A percentile compares a stretch with the other conserved stretches of the same genome.
These are phyloP conservation scores for Hirudo medicinalis DNA, from an alignment of 1,140 invertebrate species.

Conservation along the genomic window DNA sequence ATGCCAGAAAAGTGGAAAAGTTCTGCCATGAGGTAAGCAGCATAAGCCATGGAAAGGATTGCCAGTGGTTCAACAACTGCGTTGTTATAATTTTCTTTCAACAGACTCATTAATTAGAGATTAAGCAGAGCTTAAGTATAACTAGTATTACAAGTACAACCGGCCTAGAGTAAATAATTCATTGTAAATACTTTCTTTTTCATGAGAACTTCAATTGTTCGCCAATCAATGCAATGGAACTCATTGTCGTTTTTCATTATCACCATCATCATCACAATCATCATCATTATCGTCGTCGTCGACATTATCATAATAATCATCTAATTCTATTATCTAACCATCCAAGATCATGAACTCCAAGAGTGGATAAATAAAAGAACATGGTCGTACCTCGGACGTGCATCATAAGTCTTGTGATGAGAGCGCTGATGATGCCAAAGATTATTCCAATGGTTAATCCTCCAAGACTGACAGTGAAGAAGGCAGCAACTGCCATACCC, in stretches of 20 bases:
- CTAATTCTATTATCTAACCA: too few relatives aligned
- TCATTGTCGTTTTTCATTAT: too few relatives aligned
- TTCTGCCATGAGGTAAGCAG: constrained; percentile 88
- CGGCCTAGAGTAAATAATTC: too few relatives aligned
- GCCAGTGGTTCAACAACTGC: constrained; percentile 93
- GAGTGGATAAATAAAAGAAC: not conserved
- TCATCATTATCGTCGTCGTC: too few relatives aligned
- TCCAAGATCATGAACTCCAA: not conserved
- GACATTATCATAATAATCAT: too few relatives aligned
- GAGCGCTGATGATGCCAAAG: constrained; percentile 83
- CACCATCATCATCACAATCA: too few relatives aligned
- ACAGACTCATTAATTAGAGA: not conserved
- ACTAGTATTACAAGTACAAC: not conserved
- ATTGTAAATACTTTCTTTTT: too few relatives aligned
- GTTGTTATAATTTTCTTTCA: not conserved
- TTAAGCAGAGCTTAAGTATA: not conserved
- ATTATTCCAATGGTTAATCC: constrained; percentile 86
- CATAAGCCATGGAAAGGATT: constrained; percentile 92
- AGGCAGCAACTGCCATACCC: constrained; percentile 63
- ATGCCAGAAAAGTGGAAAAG: constrained; percentile 98
- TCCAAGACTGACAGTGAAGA: constrained; percentile 84
- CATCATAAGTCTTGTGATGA: constrained; percentile 83
- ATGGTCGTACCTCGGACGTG: constrained; percentile 53
- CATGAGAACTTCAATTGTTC: not conserved
- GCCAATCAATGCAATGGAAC: not conserved